Base-by-base conservation (phyloP, 2,888 invertebrate genomes). In the Leptopterna dolabrata region DNA sequence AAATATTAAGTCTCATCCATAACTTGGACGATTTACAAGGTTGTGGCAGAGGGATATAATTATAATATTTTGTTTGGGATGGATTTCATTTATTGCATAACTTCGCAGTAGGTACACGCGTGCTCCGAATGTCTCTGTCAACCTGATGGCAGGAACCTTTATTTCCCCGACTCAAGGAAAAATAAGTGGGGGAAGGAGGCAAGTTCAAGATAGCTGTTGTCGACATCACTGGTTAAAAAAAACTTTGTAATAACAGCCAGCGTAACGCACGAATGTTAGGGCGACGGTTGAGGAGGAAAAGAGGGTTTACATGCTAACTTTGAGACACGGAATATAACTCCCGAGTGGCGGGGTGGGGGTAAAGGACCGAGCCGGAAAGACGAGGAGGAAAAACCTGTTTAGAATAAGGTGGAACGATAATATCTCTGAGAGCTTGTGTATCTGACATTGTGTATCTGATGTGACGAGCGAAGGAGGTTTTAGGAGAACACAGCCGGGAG, bases 381-480 rank as follows among this genome's bases (percentile, higher is more conserved):
- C 16, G 43, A 78, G 24, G 55, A 55, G 29, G 81, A 13, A 81
- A 81, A 51, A 24, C 51, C 81, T 81, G 81, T 81, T 81, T 81
- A 51, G 81, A 81, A 81, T 81, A 81, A 51, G 81, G 81, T 81
- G 29, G 81, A 29, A 81, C 51, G 81, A 81, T 81, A 81, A 51
- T 81, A 81, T 81, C 81, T 81, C 81, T 43, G 19, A n/a, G 81
- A 29, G 55, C 55, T 29, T 47, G 51, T 81, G 81, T 55, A 81
- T 81, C 81, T 81, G 81, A 81, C 81, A 81, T 81, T 55, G 81
- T 51, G 30, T 51, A 81, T 45, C 30, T 51, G 30, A 81, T 51
- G 81, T 81, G 81, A 81, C 51, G 78, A 78, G 45, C 45, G 78
- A 43, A 78, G 45, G 78, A 78, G 55, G 51, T 81, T 81, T 55